These are phyloP conservation scores for Drosophila lutescens DNA, from an alignment of 2,888 invertebrate species.

Conservation along the genomic window DNA sequence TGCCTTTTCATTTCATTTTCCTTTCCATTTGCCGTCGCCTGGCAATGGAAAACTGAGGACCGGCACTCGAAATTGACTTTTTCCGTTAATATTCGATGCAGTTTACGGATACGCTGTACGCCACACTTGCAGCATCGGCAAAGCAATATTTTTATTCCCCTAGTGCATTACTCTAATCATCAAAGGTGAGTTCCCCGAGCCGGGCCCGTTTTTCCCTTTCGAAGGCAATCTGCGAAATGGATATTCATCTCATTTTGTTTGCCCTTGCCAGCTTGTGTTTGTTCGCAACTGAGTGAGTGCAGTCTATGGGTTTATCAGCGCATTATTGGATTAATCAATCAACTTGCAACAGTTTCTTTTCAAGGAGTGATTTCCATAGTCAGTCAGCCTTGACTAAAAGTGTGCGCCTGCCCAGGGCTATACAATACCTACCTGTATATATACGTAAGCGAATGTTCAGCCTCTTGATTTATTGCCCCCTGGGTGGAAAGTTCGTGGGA, in stretches of 20 bases:
- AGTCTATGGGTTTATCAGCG: constrained; percentile 50
- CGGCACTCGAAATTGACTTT: constrained; percentile 62
- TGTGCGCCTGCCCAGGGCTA: not conserved
- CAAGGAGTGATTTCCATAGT: constrained; percentile 42
- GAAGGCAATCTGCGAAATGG: constrained; percentile 70
- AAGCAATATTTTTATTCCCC: constrained; percentile 48
- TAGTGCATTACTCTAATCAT: constrained; percentile 75
- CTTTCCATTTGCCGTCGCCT: constrained; percentile 33
- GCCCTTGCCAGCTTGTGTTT: constrained; percentile 20
- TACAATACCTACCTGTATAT: not conserved
- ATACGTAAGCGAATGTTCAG: not conserved
- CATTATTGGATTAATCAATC: constrained; percentile 75
- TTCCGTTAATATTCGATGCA: constrained; percentile 58
- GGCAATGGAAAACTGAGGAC: not conserved
- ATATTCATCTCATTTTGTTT: constrained; percentile 59
- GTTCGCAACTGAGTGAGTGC: constrained; percentile 8
- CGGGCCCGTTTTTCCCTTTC: not conserved
- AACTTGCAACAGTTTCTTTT: constrained; percentile 48
- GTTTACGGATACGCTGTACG: constrained; percentile 9
- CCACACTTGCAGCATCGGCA: constrained; percentile 16
- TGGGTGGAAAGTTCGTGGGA: not conserved
- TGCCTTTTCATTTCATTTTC: constrained; percentile 27
- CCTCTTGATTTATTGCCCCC: constrained; percentile 53
- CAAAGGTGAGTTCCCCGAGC: constrained; percentile 20
- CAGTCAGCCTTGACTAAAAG: not conserved